Base-by-base conservation (phyloP, 2,113 vertebrate genomes). In the Lophius piscatorius region DNA sequence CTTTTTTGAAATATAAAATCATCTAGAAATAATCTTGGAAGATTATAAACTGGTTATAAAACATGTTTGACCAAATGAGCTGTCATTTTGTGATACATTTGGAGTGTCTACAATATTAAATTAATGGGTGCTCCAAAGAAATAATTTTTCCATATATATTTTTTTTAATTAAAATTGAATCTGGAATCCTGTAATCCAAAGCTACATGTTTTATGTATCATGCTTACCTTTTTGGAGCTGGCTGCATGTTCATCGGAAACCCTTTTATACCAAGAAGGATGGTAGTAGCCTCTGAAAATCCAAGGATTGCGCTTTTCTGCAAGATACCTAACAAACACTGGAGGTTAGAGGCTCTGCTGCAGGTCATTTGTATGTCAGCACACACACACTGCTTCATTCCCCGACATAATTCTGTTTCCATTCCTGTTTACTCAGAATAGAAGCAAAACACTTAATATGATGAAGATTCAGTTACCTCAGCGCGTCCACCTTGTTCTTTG, bases 251-350 rank as follows among this genome's bases (percentile, higher is more conserved):
- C 63, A 2, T 85, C 83, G 23, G 78, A 12, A 21, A 82, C 89
- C 22, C 3, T 91, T 70, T 94, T 94, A 87, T 84, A 94, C 91
- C 91, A 94, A 29, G 91, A 80, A 16, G 93, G 91, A 1, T 92
- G 90, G 57, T 94, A 92, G 71, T 88, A 92, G 3, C 90, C 18
- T 48, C 84, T 70, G 78, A 88, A 90, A 45, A 91, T 80, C 57
- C 86, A 89, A 0, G 83, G 75, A 9, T 88, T 87, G 17, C 90
- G 90, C 63, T 94, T 95, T 58, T 91, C 80, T 16, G 79, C 67
- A 11, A 90, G 63, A 51, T 87, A 88, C 39, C 88, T 90, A 71
- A 41, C 56, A 80, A 69, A 71, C 1, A 46, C 16, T 6, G 14
- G 21, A 23, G 33, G 4, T 60, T 21, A 78, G 6, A 34, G 6